These are phyloP conservation scores for Miniopterus natalensis DNA, from an alignment of 2,113 vertebrate species.

Conservation along the genomic window DNA sequence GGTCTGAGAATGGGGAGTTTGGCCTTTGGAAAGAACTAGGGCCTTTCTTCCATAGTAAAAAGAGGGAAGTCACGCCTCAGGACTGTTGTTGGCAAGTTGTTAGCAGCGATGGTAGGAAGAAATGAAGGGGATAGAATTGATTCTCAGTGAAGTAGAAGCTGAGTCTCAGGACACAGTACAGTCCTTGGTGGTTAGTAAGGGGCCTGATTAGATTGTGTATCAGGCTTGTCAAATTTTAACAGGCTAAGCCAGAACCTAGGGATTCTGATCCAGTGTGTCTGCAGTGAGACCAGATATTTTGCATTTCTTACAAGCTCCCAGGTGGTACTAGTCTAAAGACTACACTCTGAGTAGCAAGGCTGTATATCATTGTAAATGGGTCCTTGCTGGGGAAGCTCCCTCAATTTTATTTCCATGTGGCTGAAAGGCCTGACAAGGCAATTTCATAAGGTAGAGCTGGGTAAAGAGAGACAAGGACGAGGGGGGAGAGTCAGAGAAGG, in stretches of 20 bases:
- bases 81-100: neutral
- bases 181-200: neutral
- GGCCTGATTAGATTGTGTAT: neutral
- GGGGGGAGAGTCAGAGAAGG: neutral
- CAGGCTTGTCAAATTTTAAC: neutral
- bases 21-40: neutral
- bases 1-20: neutral
- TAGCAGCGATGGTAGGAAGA: neutral
- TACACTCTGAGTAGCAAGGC: neutral
- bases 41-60: neutral
- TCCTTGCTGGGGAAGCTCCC: neutral
- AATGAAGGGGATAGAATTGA: too few species aligned
- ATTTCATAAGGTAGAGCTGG: neutral
- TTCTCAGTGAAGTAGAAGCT: neutral
- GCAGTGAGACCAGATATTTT: neutral
- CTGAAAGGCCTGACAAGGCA: neutral
- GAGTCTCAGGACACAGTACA: neutral
- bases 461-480: neutral
- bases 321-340: neutral
- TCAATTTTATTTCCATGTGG: neutral
- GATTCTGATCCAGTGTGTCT: neutral
- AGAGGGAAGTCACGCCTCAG: neutral
- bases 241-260: neutral
- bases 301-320: neutral
- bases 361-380: neutral